A percentile compares a stretch with the other conserved stretches of the same genome.
These are phyloP conservation scores for Eublepharis macularius DNA, from an alignment of 2,113 vertebrate genomes.

Conservation along the genomic window DNA sequence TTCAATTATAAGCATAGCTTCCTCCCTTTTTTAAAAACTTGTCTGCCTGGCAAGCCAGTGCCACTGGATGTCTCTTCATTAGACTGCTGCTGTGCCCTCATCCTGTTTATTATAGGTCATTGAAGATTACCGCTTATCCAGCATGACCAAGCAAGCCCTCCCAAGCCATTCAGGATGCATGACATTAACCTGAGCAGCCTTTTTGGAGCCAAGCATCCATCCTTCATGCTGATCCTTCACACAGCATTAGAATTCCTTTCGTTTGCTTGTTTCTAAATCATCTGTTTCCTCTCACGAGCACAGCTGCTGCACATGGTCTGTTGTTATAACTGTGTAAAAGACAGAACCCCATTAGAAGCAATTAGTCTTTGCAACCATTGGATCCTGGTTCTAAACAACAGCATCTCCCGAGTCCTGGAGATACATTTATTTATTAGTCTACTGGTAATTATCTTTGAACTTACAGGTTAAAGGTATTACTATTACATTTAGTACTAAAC, in stretches of 20 bases:
- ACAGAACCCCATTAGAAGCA: background rate
- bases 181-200: slow-evolving; percentile 52
- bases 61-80: slow-evolving; percentile 56
- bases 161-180: slow-evolving; percentile 62
- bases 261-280: background rate
- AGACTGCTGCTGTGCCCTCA: slow-evolving; percentile 67
- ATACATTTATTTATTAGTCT: background rate
- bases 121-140: slow-evolving; percentile 11
- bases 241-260: slow-evolving; percentile 15
- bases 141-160: slow-evolving; percentile 42
- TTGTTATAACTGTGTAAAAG: background rate
- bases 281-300: slow-evolving; percentile 5
- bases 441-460: background rate
- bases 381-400: background rate
- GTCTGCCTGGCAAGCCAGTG: slow-evolving; percentile 66
- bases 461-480: background rate
- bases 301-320: background rate
- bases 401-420: background rate
- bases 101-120: slow-evolving; percentile 75
- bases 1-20: slow-evolving; percentile 68
- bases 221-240: background rate
- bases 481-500: no score
- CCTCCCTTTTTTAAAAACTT: slow-evolving; percentile 53
- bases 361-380: background rate
- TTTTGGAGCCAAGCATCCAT: slow-evolving; percentile 43